Percentiles rank a stretch among this genome's conserved stretches.
Evolutionary conservation across 2,797 vertebrate species (phyloP).

Genomic region (Lithobates pipiens): DNA sequence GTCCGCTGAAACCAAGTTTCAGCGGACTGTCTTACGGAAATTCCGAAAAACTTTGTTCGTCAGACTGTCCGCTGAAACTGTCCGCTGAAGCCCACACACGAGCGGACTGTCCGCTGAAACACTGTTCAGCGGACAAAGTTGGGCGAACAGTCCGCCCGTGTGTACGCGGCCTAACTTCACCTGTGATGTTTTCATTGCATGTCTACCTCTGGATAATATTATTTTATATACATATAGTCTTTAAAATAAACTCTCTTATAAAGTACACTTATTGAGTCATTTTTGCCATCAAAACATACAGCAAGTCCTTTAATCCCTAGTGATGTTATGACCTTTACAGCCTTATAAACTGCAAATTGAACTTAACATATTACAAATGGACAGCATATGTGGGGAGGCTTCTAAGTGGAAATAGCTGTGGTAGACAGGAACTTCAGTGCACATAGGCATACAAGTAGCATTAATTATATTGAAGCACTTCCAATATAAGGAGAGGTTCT

Average conservation of each 20-base stretch:
- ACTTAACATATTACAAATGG: background rate
- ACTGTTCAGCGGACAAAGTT: too few species aligned
- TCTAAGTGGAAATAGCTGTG: background rate
- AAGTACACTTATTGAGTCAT: background rate
- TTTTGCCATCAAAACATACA: background rate
- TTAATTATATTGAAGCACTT: conserved; percentile 16
- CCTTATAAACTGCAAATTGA: conserved; percentile 16
- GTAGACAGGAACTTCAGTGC: background rate
- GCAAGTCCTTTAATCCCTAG: background rate
- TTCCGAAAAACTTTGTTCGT: too few species aligned
- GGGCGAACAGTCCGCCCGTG: too few species aligned
- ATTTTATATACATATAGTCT: background rate
- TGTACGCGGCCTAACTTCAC: too few species aligned
- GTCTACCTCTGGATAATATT: background rate
- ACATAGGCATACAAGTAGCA: conserved; percentile 7
- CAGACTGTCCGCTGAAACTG: too few species aligned
- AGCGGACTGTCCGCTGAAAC: too few species aligned
- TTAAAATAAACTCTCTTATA: background rate
- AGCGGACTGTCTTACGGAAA: too few species aligned
- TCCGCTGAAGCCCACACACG: too few species aligned
- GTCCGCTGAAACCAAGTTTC: too few species aligned
- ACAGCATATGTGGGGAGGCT: background rate
- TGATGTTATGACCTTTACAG: background rate
- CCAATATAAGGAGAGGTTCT: conserved; percentile 19
- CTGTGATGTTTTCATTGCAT: too few species aligned